Conservation (phyloP, 64 coral and sea anemone species). For the Astreopora myriophthalma region DNA sequence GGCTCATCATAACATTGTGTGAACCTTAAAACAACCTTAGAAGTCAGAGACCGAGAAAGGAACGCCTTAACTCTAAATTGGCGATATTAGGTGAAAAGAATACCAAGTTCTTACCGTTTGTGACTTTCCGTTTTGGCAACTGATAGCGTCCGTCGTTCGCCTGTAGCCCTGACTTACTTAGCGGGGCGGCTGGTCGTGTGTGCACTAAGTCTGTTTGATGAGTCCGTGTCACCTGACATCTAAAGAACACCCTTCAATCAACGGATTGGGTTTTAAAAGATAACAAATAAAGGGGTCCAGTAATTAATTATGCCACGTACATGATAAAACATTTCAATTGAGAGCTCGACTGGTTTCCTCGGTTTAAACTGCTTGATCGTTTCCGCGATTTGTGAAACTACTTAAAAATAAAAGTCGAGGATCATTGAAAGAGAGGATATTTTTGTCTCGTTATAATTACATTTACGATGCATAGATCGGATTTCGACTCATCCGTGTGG, state of each 20-base stretch:
- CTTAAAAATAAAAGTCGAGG: background rate
- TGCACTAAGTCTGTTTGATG: conserved; percentile 30
- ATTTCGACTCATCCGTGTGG: conserved; percentile 1
- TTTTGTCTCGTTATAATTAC: background rate
- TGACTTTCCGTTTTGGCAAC: conserved; percentile 39
- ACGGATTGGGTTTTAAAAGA: conserved; percentile 28
- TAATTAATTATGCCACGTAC: conserved; percentile 46
- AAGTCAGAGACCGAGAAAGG: background rate
- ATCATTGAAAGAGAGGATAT: background rate
- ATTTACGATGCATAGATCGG: conserved; percentile 19
- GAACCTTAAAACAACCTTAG: background rate
- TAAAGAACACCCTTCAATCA: conserved; percentile 51
- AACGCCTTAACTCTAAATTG: conserved; percentile 24
- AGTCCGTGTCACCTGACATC: conserved; percentile 38
- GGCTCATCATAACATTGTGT: background rate
- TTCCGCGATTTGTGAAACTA: background rate
- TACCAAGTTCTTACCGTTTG: conserved; percentile 44
- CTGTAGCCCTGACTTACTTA: conserved; percentile 7
- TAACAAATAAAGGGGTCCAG: conserved; percentile 11
- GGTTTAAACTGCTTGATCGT: background rate
- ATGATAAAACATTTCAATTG: background rate
- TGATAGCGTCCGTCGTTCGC: conserved; percentile 20
- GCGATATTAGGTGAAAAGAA: conserved; percentile 48
- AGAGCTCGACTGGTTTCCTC: background rate
- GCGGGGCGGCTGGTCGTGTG: conserved; percentile 30